Conservation (phyloP, 2,113 vertebrate genomes). For the Aix galericulata region DNA sequence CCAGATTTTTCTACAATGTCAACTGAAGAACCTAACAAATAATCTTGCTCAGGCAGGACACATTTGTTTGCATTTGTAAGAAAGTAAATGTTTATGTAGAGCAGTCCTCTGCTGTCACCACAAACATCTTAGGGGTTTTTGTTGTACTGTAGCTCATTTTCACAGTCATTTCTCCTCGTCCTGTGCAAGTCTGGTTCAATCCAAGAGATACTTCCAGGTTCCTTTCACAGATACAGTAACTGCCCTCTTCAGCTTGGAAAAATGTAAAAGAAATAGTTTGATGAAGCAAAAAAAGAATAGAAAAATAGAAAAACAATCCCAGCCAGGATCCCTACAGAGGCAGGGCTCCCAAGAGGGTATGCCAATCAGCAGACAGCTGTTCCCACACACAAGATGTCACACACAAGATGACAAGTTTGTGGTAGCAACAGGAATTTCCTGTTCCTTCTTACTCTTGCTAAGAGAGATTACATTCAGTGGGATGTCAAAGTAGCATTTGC, state of each 20-base stretch:
- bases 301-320: no score
- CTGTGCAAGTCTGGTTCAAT: not conserved
- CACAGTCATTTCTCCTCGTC: not conserved
- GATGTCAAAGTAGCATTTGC: accelerated
- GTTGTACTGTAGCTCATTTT: not conserved
- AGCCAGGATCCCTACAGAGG: not conserved
- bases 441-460: not conserved
- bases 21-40: not conserved
- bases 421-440: not conserved
- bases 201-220: not conserved
- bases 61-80: not conserved
- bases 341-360: not conserved
- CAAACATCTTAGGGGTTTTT: not conserved
- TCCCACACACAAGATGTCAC: accelerated
- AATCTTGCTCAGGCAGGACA: not conserved
- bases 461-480: not conserved
- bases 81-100: not conserved
- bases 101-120: not conserved
- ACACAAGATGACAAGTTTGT: not conserved
- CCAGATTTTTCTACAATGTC: not conserved
- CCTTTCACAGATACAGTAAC: not conserved
- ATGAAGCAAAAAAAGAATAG: not conserved
- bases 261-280: not conserved
- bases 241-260: not conserved
- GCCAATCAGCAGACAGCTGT: not conserved